These are phyloP conservation scores for Dolichotis patagonum DNA, from an alignment of 2,113 vertebrate genomes.

Conservation along the genomic window DNA sequence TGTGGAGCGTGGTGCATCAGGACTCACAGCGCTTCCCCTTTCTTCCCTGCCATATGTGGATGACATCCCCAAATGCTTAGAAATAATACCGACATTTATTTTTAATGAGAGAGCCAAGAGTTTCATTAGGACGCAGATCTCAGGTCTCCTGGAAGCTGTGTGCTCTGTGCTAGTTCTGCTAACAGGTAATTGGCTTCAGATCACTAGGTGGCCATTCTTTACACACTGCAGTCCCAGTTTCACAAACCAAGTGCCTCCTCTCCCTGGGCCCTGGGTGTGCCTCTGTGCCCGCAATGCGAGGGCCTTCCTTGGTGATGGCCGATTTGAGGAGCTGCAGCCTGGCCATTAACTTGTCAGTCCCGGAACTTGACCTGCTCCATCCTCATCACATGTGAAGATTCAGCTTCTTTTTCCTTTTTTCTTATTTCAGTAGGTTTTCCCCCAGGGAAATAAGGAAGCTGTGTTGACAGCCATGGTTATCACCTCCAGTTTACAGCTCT, in stretches of 20 bases:
- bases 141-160: constrained; percentile 39
- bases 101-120: constrained; percentile 66
- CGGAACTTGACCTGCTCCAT: background rate
- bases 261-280: fast-evolving
- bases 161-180: constrained; percentile 53
- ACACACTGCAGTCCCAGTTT: constrained; percentile 12
- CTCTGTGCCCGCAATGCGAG: fast-evolving
- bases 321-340: background rate
- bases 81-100: constrained; percentile 38
- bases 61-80: background rate
- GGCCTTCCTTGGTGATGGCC: background rate
- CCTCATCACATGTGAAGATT: background rate
- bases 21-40: background rate
- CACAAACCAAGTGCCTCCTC: background rate
- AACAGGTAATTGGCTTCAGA: constrained; percentile 67
- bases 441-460: background rate
- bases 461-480: background rate
- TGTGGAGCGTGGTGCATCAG: background rate
- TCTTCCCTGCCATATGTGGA: background rate
- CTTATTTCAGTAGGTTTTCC: background rate
- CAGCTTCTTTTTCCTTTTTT: constrained; percentile 8
- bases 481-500: background rate
- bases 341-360: background rate
- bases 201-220: constrained; percentile 38
- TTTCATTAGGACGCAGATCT: constrained; percentile 50